Percentiles rank a stretch among this genome's conserved stretches.
Evolutionary conservation across 2,888 invertebrate genomes (phyloP).

Genomic region (Megastigmus dorsalis): DNA sequence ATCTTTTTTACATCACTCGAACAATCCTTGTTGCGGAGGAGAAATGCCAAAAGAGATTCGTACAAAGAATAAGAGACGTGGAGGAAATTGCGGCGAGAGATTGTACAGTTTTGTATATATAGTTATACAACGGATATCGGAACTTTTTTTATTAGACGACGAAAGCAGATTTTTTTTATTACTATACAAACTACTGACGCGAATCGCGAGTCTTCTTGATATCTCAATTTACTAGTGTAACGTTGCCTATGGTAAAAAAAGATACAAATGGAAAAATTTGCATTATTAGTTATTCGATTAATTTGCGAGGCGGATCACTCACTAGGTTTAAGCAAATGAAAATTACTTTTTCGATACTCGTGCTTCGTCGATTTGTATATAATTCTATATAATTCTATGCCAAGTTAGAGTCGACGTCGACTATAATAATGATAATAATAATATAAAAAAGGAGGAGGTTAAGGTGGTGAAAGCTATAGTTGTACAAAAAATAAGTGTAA

Average conservation of each 20-base stretch:
- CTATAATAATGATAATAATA: slow-evolving; percentile 51
- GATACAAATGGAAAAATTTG: slow-evolving; percentile 10
- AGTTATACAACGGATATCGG: slow-evolving; percentile 47
- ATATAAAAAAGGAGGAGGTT: slow-evolving; percentile 24
- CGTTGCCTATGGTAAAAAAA: slow-evolving; percentile 31
- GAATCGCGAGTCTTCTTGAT: slow-evolving; percentile 44
- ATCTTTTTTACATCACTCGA: background rate
- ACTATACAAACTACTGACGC: slow-evolving; percentile 27
- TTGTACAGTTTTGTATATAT: slow-evolving; percentile 67
- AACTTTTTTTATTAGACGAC: slow-evolving; percentile 50
- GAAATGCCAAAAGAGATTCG: slow-evolving; percentile 48
- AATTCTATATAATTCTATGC: slow-evolving; percentile 51
- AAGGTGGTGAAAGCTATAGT: slow-evolving; percentile 50
- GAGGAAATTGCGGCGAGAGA: slow-evolving; percentile 50
- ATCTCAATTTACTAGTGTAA: slow-evolving; percentile 30
- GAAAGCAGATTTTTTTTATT: slow-evolving; percentile 36
- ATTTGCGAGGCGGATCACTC: slow-evolving; percentile 24
- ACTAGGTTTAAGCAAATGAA: slow-evolving; percentile 17
- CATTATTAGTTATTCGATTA: slow-evolving; percentile 37
- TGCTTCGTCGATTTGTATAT: slow-evolving; percentile 52
- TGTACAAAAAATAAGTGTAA: slow-evolving; percentile 53
- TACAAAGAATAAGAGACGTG: slow-evolving; percentile 39
- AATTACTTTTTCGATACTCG: slow-evolving; percentile 39
- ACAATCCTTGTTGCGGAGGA: slow-evolving; percentile 35
- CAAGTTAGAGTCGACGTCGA: slow-evolving; percentile 49